Evolutionary conservation across 1,140 invertebrate genomes (phyloP).

Genomic region (Sinonovacula constricta): DNA sequence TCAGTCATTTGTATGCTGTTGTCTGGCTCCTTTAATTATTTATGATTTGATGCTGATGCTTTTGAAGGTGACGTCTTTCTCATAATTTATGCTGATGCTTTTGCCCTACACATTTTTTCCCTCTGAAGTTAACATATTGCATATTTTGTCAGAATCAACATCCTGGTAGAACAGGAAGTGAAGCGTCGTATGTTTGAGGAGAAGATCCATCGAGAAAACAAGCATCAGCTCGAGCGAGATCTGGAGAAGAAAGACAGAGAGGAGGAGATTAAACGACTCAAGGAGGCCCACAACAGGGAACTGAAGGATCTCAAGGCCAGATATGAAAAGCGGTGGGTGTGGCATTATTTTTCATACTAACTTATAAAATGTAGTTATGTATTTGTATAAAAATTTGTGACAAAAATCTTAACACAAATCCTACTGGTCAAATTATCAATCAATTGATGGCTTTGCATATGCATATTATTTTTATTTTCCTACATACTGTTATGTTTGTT

Average conservation of each 20-base stretch:
- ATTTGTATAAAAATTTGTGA: conserved; percentile 6
- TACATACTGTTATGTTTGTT: no score
- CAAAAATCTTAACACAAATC: no score
- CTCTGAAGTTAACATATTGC: no score
- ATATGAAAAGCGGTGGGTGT: conserved; percentile 64
- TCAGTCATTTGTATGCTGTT: no score
- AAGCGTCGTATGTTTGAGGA: conserved; percentile 77
- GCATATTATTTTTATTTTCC: not conserved
- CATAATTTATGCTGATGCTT: no score
- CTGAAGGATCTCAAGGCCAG: conserved; percentile 68
- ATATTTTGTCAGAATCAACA: conserved; percentile 76
- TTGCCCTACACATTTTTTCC: no score
- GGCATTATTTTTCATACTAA: no score
- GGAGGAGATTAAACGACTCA: conserved; percentile 73
- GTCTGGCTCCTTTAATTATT: no score
- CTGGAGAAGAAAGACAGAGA: conserved; percentile 71
- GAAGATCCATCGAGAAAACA: conserved; percentile 72
- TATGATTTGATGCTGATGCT: no score
- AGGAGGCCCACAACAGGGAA: conserved; percentile 70
- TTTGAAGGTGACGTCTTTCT: no score
- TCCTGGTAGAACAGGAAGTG: conserved; percentile 78
- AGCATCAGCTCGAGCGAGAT: conserved; percentile 67
- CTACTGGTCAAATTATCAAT: not conserved
- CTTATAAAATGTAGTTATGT: no score
- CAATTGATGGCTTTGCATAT: not conserved